Conservation (phyloP, 2,113 vertebrate species). For the Glaucomys volans region DNA sequence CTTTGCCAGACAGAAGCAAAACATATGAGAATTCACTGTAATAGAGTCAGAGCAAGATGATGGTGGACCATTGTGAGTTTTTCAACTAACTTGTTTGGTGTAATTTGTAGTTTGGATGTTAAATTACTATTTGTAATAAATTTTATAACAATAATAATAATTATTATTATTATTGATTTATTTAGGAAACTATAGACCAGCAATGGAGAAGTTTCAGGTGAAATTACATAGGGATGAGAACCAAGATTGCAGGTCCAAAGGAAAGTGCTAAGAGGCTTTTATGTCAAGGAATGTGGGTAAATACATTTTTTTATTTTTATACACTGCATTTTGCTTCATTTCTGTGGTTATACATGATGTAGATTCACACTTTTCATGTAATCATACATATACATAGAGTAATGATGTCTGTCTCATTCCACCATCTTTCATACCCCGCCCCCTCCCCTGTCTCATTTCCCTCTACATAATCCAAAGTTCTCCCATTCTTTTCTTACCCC, state of each 20-base stretch:
- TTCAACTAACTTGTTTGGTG: neutral
- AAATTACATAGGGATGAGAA: neutral
- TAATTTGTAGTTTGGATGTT: neutral
- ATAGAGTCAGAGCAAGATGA: neutral
- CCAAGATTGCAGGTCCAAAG: neutral
- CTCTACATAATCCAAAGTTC: too few relatives aligned
- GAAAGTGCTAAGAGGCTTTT: neutral
- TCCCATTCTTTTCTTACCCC: too few relatives aligned
- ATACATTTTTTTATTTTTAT: neutral
- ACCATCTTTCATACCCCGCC: too few relatives aligned
- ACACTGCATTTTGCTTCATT: too few relatives aligned
- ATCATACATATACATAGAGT: too few relatives aligned
- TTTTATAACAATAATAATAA: neutral
- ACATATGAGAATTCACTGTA: neutral
- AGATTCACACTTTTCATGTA: too few relatives aligned
- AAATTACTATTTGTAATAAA: neutral
- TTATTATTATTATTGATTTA: neutral
- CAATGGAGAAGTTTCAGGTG: neutral
- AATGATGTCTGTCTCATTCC: too few relatives aligned
- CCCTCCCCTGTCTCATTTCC: too few relatives aligned
- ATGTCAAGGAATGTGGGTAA: neutral
- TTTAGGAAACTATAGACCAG: neutral
- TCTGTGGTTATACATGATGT: too few relatives aligned
- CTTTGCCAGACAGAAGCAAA: neutral
- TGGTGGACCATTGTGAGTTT: neutral